phyloP scores from a whole-genome alignment of 2,888 invertebrate species.

The Ennomos erosarius region DNA sequence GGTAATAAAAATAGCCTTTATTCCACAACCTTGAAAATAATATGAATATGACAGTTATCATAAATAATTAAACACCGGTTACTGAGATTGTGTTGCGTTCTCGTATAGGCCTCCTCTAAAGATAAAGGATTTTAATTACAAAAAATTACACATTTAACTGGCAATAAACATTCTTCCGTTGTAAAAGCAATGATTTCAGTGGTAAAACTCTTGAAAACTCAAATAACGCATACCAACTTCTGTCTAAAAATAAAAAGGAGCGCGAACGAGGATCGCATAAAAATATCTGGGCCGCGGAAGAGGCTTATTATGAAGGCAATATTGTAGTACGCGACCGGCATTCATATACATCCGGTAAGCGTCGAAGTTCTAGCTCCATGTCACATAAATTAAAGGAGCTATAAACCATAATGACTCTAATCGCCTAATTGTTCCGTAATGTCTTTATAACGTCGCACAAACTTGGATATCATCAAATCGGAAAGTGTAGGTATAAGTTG shows the following conservation, averaged over 20 bases:
- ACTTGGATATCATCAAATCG: too few species aligned
- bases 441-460: slow-evolving; percentile 14
- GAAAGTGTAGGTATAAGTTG: too few species aligned
- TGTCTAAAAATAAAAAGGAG: slow-evolving; percentile 73
- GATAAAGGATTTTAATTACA: too few species aligned
- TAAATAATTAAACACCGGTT: too few species aligned
- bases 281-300: slow-evolving; percentile 53
- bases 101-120: too few species aligned
- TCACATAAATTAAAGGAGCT: slow-evolving; percentile 50
- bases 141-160: neutral
- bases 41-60: too few species aligned
- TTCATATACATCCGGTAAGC: slow-evolving; percentile 62
- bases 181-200: slow-evolving; percentile 48
- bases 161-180: slow-evolving; percentile 33
- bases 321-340: slow-evolving; percentile 66
- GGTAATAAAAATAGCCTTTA: too few species aligned
- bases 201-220: slow-evolving; percentile 51
- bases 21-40: too few species aligned
- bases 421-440: slow-evolving; percentile 45
- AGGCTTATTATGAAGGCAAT: slow-evolving; percentile 76
- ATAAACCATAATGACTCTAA: slow-evolving; percentile 48
- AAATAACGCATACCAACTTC: slow-evolving; percentile 60
- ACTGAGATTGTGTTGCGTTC: too few species aligned
- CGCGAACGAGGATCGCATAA: slow-evolving; percentile 63
- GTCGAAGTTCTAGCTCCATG: slow-evolving; percentile 46